phyloP scores from a whole-genome alignment of 2,888 invertebrate genomes.

The Conops quadrifasciatus region DNA sequence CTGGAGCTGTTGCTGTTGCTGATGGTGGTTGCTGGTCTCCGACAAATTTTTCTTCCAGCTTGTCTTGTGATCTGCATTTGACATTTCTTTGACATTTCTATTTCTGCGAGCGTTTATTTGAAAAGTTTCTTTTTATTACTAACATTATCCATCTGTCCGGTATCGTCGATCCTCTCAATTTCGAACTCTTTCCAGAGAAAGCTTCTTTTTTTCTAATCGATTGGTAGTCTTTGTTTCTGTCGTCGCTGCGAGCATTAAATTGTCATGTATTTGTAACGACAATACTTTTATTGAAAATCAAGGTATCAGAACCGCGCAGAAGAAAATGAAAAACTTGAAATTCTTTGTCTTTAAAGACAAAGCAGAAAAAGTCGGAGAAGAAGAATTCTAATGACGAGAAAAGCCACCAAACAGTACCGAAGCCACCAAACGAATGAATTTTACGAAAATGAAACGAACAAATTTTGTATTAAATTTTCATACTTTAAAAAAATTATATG shows the following conservation, averaged over 20 bases:
- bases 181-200: background rate
- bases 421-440: background rate
- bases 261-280: background rate
- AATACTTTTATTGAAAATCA: no score
- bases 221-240: background rate
- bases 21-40: background rate
- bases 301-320: background rate
- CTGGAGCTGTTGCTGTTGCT: constrained; percentile 8
- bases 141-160: background rate
- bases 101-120: constrained; percentile 31
- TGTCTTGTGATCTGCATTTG: background rate
- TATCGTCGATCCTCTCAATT: background rate
- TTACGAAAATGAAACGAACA: no score
- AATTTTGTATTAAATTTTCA: no score
- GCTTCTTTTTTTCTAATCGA: background rate
- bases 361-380: constrained; percentile 10
- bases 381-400: no score
- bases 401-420: background rate
- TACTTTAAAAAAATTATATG: no score
- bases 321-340: no score
- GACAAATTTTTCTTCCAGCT: background rate
- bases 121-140: constrained; percentile 20
- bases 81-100: constrained; percentile 28
- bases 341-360: background rate
- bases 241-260: constrained; percentile 9